A percentile compares a stretch with the other conserved stretches of the same genome.
phyloP scores from a whole-genome alignment of 2,113 vertebrate species.

The Geococcyx californianus region DNA sequence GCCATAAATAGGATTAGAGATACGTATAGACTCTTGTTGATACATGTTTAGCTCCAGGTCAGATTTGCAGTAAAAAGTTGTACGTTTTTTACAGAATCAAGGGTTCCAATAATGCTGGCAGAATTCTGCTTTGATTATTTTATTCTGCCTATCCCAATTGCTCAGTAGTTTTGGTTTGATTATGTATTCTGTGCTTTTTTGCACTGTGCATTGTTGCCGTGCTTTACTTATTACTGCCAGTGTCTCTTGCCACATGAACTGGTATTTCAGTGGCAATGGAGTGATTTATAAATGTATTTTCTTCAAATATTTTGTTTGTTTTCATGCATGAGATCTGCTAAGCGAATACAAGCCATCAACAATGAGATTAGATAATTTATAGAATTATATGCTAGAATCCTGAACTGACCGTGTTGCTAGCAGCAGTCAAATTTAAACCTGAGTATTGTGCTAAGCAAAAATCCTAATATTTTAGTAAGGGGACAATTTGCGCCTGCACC shows the following conservation, averaged over 20 bases:
- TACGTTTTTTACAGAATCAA: background rate
- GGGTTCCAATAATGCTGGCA: background rate
- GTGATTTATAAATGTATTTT: background rate
- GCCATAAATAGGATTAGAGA: background rate
- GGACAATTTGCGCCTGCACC: background rate
- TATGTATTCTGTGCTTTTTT: background rate
- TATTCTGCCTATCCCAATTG: background rate
- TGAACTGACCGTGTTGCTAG: background rate
- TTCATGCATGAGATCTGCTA: background rate
- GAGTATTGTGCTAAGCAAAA: background rate
- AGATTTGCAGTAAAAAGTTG: constrained; percentile 6
- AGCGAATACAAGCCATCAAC: background rate
- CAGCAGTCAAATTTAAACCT: background rate
- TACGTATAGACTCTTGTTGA: background rate
- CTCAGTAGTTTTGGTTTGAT: background rate
- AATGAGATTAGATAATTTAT: background rate
- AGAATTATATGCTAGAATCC: background rate
- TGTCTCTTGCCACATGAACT: background rate
- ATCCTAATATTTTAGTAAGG: background rate
- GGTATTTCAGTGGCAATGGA: background rate
- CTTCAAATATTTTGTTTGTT: background rate
- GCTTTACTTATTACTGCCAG: background rate
- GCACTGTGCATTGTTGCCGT: background rate
- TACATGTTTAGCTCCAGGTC: background rate
- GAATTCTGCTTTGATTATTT: background rate